Percentiles rank a stretch among this genome's conserved stretches.
Conservation (phyloP, 2,797 vertebrate genomes). For the Passerculus sandwichensis region DNA sequence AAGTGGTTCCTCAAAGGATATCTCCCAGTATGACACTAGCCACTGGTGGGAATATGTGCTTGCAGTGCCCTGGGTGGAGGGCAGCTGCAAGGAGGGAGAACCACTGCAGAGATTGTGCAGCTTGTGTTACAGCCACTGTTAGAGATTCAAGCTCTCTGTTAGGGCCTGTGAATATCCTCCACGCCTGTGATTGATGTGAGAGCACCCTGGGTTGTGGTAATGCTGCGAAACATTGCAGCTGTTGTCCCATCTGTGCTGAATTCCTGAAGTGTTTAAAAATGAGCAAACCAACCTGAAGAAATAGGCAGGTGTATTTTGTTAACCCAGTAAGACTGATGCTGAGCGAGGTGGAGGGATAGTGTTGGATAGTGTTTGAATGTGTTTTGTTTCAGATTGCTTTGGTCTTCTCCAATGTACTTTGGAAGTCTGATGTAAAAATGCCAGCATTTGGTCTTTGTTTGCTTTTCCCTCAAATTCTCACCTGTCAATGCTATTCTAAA, state of each 20-base stretch:
- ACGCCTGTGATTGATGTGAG: background rate
- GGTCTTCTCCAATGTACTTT: background rate
- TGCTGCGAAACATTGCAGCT: background rate
- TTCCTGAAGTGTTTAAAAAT: background rate
- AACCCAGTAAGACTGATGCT: background rate
- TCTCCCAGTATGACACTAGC: background rate
- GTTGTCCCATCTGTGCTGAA: background rate
- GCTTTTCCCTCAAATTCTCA: background rate
- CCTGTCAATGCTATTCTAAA: fast-evolving
- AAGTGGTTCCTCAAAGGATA: background rate
- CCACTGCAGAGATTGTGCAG: background rate
- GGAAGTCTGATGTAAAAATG: background rate
- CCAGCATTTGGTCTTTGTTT: background rate
- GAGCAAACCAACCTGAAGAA: background rate
- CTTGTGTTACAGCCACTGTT: no score
- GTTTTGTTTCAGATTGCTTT: background rate
- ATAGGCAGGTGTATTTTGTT: background rate
- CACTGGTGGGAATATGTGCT: background rate
- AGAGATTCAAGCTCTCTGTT: background rate
- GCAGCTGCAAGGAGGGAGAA: background rate
- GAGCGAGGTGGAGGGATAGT: background rate
- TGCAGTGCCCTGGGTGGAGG: background rate
- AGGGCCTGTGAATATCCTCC: background rate
- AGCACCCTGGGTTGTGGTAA: background rate
- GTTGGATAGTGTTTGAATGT: background rate